A percentile compares a stretch with the other conserved stretches of the same genome.
phyloP scores from a whole-genome alignment of 2,113 vertebrate genomes.

The Podarcis cretensis region DNA sequence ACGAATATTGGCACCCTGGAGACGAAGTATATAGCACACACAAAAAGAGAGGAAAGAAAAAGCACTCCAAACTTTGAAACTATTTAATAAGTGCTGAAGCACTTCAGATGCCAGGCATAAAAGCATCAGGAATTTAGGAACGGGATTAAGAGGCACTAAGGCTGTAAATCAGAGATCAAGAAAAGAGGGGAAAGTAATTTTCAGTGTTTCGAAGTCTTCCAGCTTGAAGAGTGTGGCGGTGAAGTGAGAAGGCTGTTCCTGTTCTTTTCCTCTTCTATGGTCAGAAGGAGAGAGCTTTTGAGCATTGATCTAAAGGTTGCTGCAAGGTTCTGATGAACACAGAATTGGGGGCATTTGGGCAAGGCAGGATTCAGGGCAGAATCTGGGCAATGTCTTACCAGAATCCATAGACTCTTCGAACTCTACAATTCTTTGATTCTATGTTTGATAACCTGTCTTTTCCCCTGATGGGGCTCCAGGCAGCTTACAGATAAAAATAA shows the following conservation, averaged over 20 bases:
- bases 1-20: not conserved
- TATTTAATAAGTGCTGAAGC: not conserved
- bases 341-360: no score
- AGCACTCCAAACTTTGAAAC: accelerated
- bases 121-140: not conserved
- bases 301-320: no score
- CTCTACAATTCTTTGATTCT: no score
- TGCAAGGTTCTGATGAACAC: no score
- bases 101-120: not conserved
- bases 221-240: accelerated
- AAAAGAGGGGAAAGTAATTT: not conserved
- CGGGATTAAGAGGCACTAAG: not conserved
- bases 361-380: no score
- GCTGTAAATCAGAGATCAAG: not conserved
- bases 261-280: not conserved
- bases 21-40: not conserved
- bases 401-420: no score
- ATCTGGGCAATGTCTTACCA: no score
- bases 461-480: no score
- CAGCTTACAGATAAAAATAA: no score
- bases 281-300: not conserved
- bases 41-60: no score
- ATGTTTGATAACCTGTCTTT: no score
- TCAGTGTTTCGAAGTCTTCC: not conserved
- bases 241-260: not conserved